These are phyloP conservation scores for Prostheceraeus crozeri DNA, from an alignment of 2,888 invertebrate genomes.

Conservation along the genomic window DNA sequence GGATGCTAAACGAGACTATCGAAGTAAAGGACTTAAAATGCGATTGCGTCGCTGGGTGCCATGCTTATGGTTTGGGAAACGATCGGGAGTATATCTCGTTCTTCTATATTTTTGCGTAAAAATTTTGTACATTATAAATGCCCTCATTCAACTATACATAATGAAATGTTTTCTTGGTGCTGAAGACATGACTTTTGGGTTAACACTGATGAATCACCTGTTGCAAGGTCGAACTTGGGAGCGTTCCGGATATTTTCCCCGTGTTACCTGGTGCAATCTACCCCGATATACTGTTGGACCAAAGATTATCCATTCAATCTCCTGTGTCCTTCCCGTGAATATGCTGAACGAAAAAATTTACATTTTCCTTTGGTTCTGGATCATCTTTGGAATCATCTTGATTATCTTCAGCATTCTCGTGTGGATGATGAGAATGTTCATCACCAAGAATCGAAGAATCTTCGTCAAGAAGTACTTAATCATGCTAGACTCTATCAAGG, in stretches of 20 bases:
- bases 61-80: neutral
- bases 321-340: conserved; percentile 19
- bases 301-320: neutral
- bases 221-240: too few species aligned
- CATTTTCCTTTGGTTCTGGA: conserved; percentile 23
- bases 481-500: neutral
- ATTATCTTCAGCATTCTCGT: neutral
- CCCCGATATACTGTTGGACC: neutral
- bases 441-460: neutral
- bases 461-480: conserved; percentile 15
- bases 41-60: too few species aligned
- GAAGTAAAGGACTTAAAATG: neutral
- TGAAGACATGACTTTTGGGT: too few species aligned
- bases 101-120: neutral
- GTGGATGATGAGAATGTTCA: neutral
- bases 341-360: conserved; percentile 24
- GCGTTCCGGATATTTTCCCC: conserved; percentile 11
- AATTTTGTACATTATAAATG: too few species aligned
- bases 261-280: conserved; percentile 19
- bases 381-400: neutral
- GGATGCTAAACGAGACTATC: conserved; percentile 1
- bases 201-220: too few species aligned
- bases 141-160: too few species aligned
- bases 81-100: neutral
- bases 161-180: too few species aligned